Evolutionary conservation across 92 coral and sea anemone species (phyloP), one percentile per base, ranked within the genome.

Genomic region (Chrysogorgia sp.): DNA sequence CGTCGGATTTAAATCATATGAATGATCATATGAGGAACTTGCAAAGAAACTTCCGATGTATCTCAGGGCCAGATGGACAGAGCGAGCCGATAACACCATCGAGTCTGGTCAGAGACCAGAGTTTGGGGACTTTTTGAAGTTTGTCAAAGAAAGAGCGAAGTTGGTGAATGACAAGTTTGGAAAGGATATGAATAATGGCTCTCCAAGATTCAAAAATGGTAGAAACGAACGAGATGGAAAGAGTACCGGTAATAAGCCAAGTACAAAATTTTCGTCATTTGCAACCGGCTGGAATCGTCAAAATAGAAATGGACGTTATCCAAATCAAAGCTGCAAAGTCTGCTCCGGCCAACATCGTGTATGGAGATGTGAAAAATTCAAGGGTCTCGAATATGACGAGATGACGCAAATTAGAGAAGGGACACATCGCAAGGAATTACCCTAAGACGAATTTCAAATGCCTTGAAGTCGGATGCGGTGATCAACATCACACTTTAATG

Each of bases 291-390:
- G n/a, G n/a, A n/a, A n/a, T n/a, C n/a, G n/a, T n/a, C n/a, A n/a
- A n/a, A n/a, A n/a, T n/a, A n/a, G n/a, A n/a, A n/a, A n/a, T n/a
- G n/a, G n/a, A n/a, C n/a, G n/a, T n/a, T 2, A 26, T 2, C 58
- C 2, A 74, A 10, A 22, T 15, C 35, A 47, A 22, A 60, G 15
- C 23, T 89, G 90, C 37, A 47, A 67, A 35, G 79, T 48, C 63
- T 82, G 90, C 35, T 76, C 72, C 2, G 77, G 35, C 19, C 63
- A 32, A 13, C 92, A 86, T 62, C 76, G 82, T 3, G 19, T 86
- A 35, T 89, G 92, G 90, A 89, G 80, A 78, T 89, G 92, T 55
- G 69, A 61, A 3, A 75, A 31, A n/a, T 85, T 88, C 52, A 88
- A 85, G 78, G 61, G 48, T 21, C 55, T 85, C 23, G 17, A 63